Conservation (phyloP, 2,888 invertebrate genomes). For the Flexamia atlantica region DNA sequence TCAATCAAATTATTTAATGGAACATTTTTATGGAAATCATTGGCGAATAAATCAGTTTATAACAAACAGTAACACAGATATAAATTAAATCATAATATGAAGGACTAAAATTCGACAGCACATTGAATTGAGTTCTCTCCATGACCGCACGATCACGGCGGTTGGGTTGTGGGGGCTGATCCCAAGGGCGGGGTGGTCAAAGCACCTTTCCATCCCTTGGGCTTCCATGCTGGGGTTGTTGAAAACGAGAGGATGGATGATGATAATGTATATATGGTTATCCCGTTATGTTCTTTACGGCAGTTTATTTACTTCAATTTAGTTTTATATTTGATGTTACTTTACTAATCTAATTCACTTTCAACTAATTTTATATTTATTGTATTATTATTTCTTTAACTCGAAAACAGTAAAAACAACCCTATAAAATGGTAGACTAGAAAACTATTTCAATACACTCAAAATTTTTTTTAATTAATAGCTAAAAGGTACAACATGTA, state of each 20-base stretch:
- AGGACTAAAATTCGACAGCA: conserved; percentile 29
- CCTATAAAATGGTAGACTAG: no score
- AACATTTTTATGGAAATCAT: not conserved
- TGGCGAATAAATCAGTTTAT: not conserved
- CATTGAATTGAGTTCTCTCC: not conserved
- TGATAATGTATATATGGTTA: not conserved
- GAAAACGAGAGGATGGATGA: not conserved
- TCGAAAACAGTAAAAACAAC: no score
- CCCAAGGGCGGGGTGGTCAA: conserved; percentile 49
- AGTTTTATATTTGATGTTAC: no score
- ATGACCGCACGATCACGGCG: not conserved
- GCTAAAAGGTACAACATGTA: no score
- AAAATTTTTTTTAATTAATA: no score
- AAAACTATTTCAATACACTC: no score
- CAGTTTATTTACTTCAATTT: no score
- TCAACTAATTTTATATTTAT: no score
- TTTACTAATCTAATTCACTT: no score
- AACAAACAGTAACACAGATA: not conserved
- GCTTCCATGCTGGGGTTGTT: conserved; percentile 25
- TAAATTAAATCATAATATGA: not conserved
- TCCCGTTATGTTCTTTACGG: not conserved
- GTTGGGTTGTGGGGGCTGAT: not conserved
- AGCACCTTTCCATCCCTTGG: conserved; percentile 56
- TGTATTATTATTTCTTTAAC: no score
- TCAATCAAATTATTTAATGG: not conserved